A percentile compares a stretch with the other conserved stretches of the same genome.
These are phyloP conservation scores for Chlamydotis undulata DNA, from an alignment of 2,113 vertebrate species.

Conservation along the genomic window DNA sequence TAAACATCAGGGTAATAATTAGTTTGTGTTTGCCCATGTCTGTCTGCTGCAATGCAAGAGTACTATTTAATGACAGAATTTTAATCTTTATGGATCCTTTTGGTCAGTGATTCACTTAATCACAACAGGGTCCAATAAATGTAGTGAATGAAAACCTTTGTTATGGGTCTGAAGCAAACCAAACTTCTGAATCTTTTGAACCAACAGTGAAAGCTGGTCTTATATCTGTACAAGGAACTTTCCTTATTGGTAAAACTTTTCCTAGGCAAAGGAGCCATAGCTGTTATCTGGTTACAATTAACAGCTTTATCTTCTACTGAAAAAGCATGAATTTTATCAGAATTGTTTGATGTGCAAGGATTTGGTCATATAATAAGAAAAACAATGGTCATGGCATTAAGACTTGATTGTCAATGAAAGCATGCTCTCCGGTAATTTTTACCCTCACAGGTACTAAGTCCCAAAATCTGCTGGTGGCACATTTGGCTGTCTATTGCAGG, in stretches of 20 bases:
- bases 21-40: background rate
- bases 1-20: constrained; percentile 1
- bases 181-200: background rate
- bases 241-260: background rate
- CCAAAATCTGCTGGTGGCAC: background rate
- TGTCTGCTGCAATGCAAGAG: background rate
- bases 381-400: background rate
- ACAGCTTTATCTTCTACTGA: background rate
- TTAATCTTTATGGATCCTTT: background rate
- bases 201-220: background rate
- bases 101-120: background rate
- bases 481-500: background rate
- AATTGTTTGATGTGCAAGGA: background rate
- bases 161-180: background rate
- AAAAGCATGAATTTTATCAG: background rate
- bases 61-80: background rate
- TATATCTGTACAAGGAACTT: background rate
- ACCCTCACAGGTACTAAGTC: background rate
- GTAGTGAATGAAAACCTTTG: background rate
- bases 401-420: background rate
- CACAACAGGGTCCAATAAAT: background rate
- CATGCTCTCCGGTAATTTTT: background rate
- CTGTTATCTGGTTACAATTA: background rate
- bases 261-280: background rate
- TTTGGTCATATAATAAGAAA: background rate